Percentiles rank a stretch among this genome's conserved stretches.
Evolutionary conservation across 2,888 invertebrate genomes (phyloP).

Genomic region (Tortricodes alternella): DNA sequence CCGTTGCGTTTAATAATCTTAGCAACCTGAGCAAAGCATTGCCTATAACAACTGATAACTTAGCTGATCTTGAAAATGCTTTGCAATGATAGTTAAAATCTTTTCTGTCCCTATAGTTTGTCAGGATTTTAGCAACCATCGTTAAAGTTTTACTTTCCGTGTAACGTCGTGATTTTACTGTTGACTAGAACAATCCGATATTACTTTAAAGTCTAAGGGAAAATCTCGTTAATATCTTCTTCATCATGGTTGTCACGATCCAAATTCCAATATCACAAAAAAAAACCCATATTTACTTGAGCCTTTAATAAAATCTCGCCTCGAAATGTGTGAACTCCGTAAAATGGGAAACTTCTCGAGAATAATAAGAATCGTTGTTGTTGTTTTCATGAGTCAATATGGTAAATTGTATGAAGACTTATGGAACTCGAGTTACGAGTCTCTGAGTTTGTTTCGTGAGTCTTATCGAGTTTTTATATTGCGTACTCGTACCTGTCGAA

Average conservation of each 20-base stretch:
- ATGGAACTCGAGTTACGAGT: slow-evolving; percentile 17
- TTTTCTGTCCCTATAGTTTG: too few relatives aligned
- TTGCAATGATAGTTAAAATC: too few relatives aligned
- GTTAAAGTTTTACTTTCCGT: too few relatives aligned
- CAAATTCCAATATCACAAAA: background rate
- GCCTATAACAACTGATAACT: too few relatives aligned
- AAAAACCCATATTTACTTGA: slow-evolving; percentile 4
- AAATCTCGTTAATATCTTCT: too few relatives aligned
- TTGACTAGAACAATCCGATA: too few relatives aligned
- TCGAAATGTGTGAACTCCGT: slow-evolving; percentile 32
- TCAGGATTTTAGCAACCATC: too few relatives aligned
- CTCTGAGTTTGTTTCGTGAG: slow-evolving; percentile 16
- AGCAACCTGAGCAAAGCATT: too few relatives aligned
- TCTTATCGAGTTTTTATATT: slow-evolving; percentile 5
- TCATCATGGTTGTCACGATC: background rate
- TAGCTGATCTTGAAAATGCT: too few relatives aligned
- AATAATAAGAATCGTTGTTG: slow-evolving; percentile 42
- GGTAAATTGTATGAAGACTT: slow-evolving; percentile 35
- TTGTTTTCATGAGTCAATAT: slow-evolving; percentile 38
- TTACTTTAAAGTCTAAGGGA: too few relatives aligned
- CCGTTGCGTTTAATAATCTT: too few relatives aligned
- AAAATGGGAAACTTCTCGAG: slow-evolving; percentile 47
- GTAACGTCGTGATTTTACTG: too few relatives aligned
- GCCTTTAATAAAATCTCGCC: slow-evolving; percentile 20
- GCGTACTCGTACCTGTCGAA: slow-evolving; percentile 6